These are phyloP conservation scores for Mechanitis messenoides DNA, from an alignment of 2,888 invertebrate species.

Conservation along the genomic window DNA sequence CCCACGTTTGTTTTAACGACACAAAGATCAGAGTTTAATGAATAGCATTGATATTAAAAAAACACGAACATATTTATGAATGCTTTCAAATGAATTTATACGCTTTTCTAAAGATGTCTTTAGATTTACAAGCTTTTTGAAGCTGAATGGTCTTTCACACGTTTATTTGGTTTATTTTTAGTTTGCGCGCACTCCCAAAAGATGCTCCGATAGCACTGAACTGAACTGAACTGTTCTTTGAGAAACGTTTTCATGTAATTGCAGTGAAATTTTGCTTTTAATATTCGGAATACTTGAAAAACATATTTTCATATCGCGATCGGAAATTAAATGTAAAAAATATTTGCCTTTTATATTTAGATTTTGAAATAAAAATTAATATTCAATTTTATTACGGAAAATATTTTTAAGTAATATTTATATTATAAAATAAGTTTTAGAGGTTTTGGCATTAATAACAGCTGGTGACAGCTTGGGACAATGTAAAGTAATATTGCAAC, in stretches of 20 bases:
- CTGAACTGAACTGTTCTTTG: constrained; percentile 4
- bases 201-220: constrained; percentile 3
- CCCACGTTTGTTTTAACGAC: constrained; percentile 11
- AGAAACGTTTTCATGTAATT: constrained; percentile 6
- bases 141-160: constrained; percentile 10
- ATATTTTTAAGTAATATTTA: too few species aligned
- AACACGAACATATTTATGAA: constrained; percentile 21
- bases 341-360: too few species aligned
- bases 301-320: too few species aligned
- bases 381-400: too few species aligned
- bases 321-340: too few species aligned
- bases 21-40: constrained; percentile 26
- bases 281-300: background rate
- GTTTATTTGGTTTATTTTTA: constrained; percentile 12
- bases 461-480: too few species aligned
- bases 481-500: too few species aligned
- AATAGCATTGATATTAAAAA: constrained; percentile 28
- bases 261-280: background rate
- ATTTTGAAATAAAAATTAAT: too few species aligned
- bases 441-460: too few species aligned
- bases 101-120: constrained; percentile 21
- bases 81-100: constrained; percentile 22
- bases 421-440: too few species aligned
- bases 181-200: constrained; percentile 3
- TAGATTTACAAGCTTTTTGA: constrained; percentile 27